Base-by-base conservation (phyloP, 2,113 vertebrate genomes). In the Pygathrix nemaeus region DNA sequence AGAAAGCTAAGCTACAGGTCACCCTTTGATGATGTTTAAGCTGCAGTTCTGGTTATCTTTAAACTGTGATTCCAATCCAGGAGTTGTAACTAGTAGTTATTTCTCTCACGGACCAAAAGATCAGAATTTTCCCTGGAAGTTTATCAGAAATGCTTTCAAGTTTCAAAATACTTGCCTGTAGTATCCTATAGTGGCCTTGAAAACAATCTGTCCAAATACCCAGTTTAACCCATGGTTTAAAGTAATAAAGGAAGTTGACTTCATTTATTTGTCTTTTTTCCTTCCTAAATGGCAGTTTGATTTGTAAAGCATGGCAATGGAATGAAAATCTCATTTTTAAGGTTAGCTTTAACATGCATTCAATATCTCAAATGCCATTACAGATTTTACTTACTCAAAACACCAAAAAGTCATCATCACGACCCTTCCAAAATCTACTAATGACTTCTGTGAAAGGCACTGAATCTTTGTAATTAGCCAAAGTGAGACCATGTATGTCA, bases 251-350 rank as follows among this genome's bases (percentile, higher is more conserved):
- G 81, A 96, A 90, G 23, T 18, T 55, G 75, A 76, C 72, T 94
- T 86, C 2, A 7, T 91, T 88, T 48, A 11, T 38, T 87, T 96
- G 61, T 68, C 32, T 61, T 72, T 59, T 23, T 14, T 38, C 43
- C 68, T 50, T 82, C 52, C 50, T 83, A 27, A 93, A 68, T 27
- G 48, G 59, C 98, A 68, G 30, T 59, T 48, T 35, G 32, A 82
- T 89, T 91, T 85, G 52, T 57, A 96, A 96, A 76, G 75, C 64
- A 83, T 4, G 9, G 66, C 50, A 61, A 16, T 66, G 72, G 35
- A 82, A 90, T 11, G 72, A 76, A 95, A 91, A 95, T 55, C 84
- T 96, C 78, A 79, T 88, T 87, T 85, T 82, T 66, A 85, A 96
- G 80, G 72, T 72, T 68, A 61, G 72, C 66, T 97, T 85, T n/a